These are phyloP conservation scores for Lytechinus pictus DNA, from an alignment of 35 echinoderm and acorn worm genomes.

Conservation along the genomic window DNA sequence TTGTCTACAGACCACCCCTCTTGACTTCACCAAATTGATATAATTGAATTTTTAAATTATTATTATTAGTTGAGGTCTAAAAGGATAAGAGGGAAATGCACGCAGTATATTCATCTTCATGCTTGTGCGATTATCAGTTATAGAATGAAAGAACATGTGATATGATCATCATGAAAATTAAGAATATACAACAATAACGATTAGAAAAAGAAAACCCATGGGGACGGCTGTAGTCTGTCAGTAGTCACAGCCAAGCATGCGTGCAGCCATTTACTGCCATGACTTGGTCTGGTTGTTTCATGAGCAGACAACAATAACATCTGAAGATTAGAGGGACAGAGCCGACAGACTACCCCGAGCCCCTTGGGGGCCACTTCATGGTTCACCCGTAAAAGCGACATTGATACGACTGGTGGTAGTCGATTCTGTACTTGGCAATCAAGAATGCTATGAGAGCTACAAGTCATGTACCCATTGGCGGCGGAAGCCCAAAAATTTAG, in stretches of 20 bases:
- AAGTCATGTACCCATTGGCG: slow-evolving; percentile 16
- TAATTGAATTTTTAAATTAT: background rate
- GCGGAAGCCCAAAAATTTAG: too few relatives aligned
- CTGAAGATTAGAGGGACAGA: background rate
- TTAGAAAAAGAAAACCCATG: background rate
- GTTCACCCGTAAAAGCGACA: background rate
- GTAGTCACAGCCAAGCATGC: slow-evolving; percentile 8
- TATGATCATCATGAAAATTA: background rate
- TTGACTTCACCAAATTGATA: background rate
- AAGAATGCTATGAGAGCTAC: background rate
- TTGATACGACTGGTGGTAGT: background rate
- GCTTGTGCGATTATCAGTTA: background rate
- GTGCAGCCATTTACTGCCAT: slow-evolving; percentile 8
- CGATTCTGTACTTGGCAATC: background rate
- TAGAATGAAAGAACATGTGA: too few relatives aligned
- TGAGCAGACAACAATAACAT: slow-evolving; percentile 18
- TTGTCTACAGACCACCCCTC: background rate
- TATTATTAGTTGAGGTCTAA: background rate
- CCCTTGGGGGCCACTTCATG: background rate
- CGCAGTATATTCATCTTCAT: background rate
- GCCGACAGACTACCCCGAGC: background rate
- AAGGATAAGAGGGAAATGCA: background rate
- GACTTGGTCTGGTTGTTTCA: slow-evolving; percentile 12
- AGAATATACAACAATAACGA: background rate
- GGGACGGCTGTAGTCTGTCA: background rate